Conservation (phyloP, 2,888 invertebrate species). For the Zygothrica quintamaculata region DNA sequence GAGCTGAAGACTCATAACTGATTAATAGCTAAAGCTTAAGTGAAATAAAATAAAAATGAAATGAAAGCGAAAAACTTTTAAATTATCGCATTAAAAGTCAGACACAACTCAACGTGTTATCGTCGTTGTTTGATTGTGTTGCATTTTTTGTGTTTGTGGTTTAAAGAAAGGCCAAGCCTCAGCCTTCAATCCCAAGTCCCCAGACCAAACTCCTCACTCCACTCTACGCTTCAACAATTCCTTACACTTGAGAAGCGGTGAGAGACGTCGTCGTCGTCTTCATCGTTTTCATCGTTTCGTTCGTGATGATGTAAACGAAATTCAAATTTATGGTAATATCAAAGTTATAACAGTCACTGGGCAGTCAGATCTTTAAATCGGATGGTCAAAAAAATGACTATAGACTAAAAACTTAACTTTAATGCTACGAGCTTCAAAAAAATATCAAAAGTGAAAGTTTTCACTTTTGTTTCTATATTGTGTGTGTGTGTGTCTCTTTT, state of each 20-base stretch:
- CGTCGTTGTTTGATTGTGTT: slow-evolving; percentile 37
- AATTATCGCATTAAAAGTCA: slow-evolving; percentile 64
- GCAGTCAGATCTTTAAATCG: slow-evolving; percentile 57
- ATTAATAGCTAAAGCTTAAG: slow-evolving; percentile 66
- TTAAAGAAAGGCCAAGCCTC: slow-evolving; percentile 48
- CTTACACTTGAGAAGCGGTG: slow-evolving; percentile 45
- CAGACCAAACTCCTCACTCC: not conserved
- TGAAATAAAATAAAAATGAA: too few species aligned
- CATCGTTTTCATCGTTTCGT: slow-evolving; percentile 12
- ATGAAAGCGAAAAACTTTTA: slow-evolving; percentile 70
- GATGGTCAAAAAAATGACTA: slow-evolving; percentile 29
- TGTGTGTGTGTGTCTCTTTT: slow-evolving; percentile 9
- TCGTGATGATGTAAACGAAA: slow-evolving; percentile 67
- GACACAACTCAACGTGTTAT: slow-evolving; percentile 30
- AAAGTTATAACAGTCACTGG: slow-evolving; percentile 54
- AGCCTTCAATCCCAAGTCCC: slow-evolving; percentile 11
- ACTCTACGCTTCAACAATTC: slow-evolving; percentile 43
- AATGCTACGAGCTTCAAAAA: slow-evolving; percentile 48
- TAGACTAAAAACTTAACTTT: slow-evolving; percentile 53
- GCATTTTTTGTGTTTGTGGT: slow-evolving; percentile 17
- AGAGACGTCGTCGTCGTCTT: slow-evolving; percentile 27
- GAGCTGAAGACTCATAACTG: slow-evolving; percentile 56
- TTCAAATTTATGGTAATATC: slow-evolving; percentile 70
- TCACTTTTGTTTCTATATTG: slow-evolving; percentile 64
- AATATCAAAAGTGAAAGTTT: slow-evolving; percentile 68